A percentile compares a stretch with the other conserved stretches of the same genome.
These are phyloP conservation scores for Hyppa rectilinea DNA, from an alignment of 2,888 invertebrate genomes.

Conservation along the genomic window DNA sequence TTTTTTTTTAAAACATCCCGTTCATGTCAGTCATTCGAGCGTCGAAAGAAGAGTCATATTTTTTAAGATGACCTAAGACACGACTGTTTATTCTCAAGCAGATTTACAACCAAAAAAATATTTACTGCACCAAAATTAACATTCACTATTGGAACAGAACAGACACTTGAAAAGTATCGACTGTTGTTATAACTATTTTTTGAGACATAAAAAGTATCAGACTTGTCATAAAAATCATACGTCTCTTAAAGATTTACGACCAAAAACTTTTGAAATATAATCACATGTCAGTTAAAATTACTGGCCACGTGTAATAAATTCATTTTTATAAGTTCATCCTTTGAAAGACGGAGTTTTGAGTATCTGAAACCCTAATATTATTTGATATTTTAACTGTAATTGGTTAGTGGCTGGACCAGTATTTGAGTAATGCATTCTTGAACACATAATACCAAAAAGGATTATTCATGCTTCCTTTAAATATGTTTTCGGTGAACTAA, in stretches of 20 bases:
- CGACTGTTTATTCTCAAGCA: neutral
- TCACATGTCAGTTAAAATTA: constrained; percentile 85
- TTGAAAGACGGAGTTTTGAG: constrained; percentile 67
- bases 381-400: constrained; percentile 64
- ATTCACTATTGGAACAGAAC: constrained; percentile 43
- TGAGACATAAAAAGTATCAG: constrained; percentile 74
- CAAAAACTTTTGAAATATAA: constrained; percentile 87
- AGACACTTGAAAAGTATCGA: constrained; percentile 52
- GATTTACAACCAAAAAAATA: constrained; percentile 1
- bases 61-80: neutral
- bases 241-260: constrained; percentile 85
- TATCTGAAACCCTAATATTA: constrained; percentile 78
- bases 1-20: too few relatives aligned
- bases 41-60: too few relatives aligned
- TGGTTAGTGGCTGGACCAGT: constrained; percentile 53
- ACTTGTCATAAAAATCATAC: constrained; percentile 87
- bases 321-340: constrained; percentile 75
- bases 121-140: neutral
- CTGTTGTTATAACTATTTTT: constrained; percentile 65
- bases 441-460: constrained; percentile 37
- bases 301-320: constrained; percentile 83
- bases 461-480: constrained; percentile 34
- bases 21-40: too few relatives aligned
- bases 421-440: constrained; percentile 50
- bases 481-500: constrained; percentile 6